Conservation (phyloP, 2,888 invertebrate species). For the Xestia ashworthii region DNA sequence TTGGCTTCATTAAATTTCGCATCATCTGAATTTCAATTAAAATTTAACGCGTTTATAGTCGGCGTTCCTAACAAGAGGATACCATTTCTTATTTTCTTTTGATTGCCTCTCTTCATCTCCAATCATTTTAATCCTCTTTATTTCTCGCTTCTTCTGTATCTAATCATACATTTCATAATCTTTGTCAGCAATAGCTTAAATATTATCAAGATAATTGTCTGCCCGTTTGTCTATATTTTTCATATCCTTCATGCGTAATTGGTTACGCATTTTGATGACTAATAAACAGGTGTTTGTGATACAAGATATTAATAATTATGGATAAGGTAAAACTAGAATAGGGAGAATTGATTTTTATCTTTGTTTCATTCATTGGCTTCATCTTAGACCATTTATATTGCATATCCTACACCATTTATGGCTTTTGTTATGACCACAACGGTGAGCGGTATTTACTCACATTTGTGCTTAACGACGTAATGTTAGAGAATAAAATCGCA, state of each 20-base stretch:
- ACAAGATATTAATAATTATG: constrained; percentile 61
- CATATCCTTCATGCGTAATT: constrained; percentile 63
- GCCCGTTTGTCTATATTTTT: constrained; percentile 49
- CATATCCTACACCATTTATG: constrained; percentile 51
- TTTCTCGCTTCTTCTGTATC: background rate
- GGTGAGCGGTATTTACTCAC: constrained; percentile 28
- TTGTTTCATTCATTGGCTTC: constrained; percentile 49
- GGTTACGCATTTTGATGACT: constrained; percentile 68
- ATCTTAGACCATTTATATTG: constrained; percentile 32
- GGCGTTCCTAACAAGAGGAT: background rate
- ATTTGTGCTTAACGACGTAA: constrained; percentile 27
- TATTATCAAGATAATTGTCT: constrained; percentile 61
- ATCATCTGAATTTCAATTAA: constrained; percentile 37
- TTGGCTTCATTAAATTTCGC: constrained; percentile 16
- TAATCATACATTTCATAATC: constrained; percentile 49
- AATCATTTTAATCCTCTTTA: constrained; percentile 7
- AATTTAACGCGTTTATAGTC: constrained; percentile 28
- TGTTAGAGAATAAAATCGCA: constrained; percentile 11
- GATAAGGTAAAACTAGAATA: constrained; percentile 34
- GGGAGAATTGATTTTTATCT: constrained; percentile 52
- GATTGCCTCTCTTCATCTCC: constrained; percentile 15
- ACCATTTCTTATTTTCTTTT: constrained; percentile 27
- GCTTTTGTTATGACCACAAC: constrained; percentile 40
- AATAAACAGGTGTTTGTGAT: constrained; percentile 74
- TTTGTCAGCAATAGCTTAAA: constrained; percentile 49